Evolutionary conservation across 2,113 vertebrate species (phyloP), one percentile per base, ranked within the genome.

Genomic region (Romanogobio albipinnatus): DNA sequence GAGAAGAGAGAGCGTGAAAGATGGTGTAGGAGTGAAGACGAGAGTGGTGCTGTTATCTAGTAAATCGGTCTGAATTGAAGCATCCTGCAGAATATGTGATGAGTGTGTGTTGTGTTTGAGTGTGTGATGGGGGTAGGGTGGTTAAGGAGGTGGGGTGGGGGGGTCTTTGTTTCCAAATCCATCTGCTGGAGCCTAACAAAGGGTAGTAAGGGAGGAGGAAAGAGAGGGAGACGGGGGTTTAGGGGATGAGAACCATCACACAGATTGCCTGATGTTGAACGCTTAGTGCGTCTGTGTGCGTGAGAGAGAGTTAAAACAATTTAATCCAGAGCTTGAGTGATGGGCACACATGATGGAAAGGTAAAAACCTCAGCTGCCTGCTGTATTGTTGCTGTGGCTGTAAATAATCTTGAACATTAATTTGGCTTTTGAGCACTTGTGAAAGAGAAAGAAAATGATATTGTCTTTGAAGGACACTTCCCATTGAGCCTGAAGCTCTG

Each of bases 161-260:
- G 89, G 89, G 92, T 93, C 94, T 94, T 94, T 94, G 93, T 95
- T 95, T 94, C 90, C 90, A 92, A 10, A 95, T 94, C 96, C 96
- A 97, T 97, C 96, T 97, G 96, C 96, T 95, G 95, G 94, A 93
- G 94, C 94, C 88, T 92, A 93, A 93, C 95, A 94, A 94, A 94
- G 82, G 82, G 87, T 80, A 76, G 64, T n/a, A 62, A 84, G 87
- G 90, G 92, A 91, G 90, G 88, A 89, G 90, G 89, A 81, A 92
- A 92, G 91, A 93, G 90, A 83, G 85, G 53, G 70, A 84, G 53
- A 83, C 33, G 87, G 71, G 39, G 70, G 56, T 62, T 58, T 17
- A 45, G 9, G 33, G 26, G 64, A 19, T 90, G 89, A 92, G 87
- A 92, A 89, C 88, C 86, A 86, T 87, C 87, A 88, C 86, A 36